phyloP scores from a whole-genome alignment of 2,888 invertebrate genomes.

The Listrodromus nycthemerus region DNA sequence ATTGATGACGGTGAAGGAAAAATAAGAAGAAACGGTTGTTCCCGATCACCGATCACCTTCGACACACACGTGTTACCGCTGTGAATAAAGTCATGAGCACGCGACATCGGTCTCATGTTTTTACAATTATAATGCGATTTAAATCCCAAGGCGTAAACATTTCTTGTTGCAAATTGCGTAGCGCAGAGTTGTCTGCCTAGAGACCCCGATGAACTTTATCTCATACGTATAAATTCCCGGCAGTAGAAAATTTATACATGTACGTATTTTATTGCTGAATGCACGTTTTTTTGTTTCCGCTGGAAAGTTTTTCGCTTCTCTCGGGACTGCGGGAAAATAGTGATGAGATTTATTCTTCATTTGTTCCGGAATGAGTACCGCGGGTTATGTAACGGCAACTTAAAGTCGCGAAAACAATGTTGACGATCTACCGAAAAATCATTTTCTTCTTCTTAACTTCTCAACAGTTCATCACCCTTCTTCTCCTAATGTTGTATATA shows the following conservation, averaged over 20 bases:
- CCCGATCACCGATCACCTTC: constrained; percentile 20
- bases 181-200: not conserved
- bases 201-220: constrained; percentile 7
- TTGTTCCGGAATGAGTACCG: no score
- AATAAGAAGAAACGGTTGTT: not conserved
- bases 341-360: no score
- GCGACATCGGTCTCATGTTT: not conserved
- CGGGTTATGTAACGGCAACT: no score
- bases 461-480: no score
- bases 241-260: not conserved
- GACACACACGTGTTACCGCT: not conserved
- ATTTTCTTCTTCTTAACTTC: no score
- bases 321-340: no score
- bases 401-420: no score
- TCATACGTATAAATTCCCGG: not conserved
- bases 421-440: no score
- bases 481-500: no score
- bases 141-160: constrained; percentile 24
- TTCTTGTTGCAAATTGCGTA: constrained; percentile 35
- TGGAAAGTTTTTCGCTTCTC: no score
- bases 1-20: not conserved
- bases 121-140: constrained; percentile 14
- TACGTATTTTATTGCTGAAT: no score
- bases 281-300: no score
- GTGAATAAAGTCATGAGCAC: constrained; percentile 26